Evolutionary conservation across 1,140 invertebrate species (phyloP).

Genomic region (Notospermus geniculatus): DNA sequence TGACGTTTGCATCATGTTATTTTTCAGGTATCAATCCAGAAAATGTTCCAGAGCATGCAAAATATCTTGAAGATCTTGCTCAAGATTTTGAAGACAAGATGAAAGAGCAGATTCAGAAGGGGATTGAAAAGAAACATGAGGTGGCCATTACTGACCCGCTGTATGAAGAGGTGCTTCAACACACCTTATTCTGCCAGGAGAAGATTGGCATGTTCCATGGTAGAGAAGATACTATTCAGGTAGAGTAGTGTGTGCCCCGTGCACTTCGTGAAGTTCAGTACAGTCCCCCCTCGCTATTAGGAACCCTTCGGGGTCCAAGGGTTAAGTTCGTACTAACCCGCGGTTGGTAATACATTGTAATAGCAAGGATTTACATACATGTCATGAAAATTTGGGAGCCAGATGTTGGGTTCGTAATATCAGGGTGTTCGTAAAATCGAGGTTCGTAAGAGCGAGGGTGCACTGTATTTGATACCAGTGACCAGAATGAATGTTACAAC

Average conservation of each 20-base stretch:
- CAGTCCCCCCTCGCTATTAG: too few species aligned
- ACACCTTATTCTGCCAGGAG: constrained; percentile 33
- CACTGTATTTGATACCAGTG: too few species aligned
- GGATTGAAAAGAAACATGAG: constrained; percentile 21
- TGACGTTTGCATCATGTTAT: background rate
- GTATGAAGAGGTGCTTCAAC: constrained; percentile 33
- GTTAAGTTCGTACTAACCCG: too few species aligned
- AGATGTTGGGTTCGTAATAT: too few species aligned
- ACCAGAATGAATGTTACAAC: too few species aligned
- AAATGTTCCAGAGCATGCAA: constrained; percentile 22
- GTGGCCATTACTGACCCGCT: constrained; percentile 16
- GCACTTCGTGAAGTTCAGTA: too few species aligned
- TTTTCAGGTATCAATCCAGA: constrained; percentile 36
- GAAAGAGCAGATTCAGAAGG: constrained; percentile 25
- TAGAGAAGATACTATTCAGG: constrained; percentile 30
- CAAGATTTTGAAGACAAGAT: constrained; percentile 31
- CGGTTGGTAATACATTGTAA: background rate
- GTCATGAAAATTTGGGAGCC: too few species aligned
- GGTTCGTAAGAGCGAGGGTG: too few species aligned
- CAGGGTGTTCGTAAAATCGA: too few species aligned
- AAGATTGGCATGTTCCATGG: constrained; percentile 35
- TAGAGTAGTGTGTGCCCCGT: constrained; percentile 11
- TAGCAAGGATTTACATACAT: too few species aligned
- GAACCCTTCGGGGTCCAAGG: too few species aligned
- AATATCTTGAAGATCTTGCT: constrained; percentile 32